A percentile compares a stretch with the other conserved stretches of the same genome.
Conservation (phyloP, 2,888 invertebrate genomes). For the Pyralis farinalis region DNA sequence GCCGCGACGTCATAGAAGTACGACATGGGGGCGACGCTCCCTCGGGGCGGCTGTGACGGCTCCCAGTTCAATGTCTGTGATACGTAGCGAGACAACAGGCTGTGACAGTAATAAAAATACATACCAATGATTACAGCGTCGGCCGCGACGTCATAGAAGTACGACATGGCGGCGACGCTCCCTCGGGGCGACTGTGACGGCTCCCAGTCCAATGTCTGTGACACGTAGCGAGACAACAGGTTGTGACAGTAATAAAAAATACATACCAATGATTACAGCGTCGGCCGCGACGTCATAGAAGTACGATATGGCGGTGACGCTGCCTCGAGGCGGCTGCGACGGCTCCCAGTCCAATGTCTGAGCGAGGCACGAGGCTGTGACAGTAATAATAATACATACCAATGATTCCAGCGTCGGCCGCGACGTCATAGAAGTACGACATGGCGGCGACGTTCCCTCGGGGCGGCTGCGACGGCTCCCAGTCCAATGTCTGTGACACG, state of each 20-base stretch:
- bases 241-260: no score
- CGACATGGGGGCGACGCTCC: no score
- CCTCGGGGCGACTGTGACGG: conserved; percentile 84
- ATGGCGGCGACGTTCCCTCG: conserved; percentile 85
- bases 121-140: conserved; percentile 90
- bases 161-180: conserved; percentile 89
- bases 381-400: conserved; percentile 54
- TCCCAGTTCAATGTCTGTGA: no score
- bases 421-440: conserved; percentile 97
- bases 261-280: conserved; percentile 84
- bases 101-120: no score
- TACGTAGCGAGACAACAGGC: no score
- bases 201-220: conserved; percentile 31
- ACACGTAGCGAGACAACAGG: neutral
- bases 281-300: conserved; percentile 96
- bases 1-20: no score
- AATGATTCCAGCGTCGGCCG: conserved; percentile 91
- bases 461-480: conserved; percentile 83
- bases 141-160: conserved; percentile 95
- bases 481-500: conserved; percentile 68
- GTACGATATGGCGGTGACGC: conserved; percentile 91
- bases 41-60: no score
- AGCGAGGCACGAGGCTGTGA: neutral
- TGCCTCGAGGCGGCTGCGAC: conserved; percentile 82
- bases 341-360: conserved; percentile 38